A percentile compares a stretch with the other conserved stretches of the same genome.
phyloP scores from a whole-genome alignment of 2,113 vertebrate genomes.

The Panthera leo region DNA sequence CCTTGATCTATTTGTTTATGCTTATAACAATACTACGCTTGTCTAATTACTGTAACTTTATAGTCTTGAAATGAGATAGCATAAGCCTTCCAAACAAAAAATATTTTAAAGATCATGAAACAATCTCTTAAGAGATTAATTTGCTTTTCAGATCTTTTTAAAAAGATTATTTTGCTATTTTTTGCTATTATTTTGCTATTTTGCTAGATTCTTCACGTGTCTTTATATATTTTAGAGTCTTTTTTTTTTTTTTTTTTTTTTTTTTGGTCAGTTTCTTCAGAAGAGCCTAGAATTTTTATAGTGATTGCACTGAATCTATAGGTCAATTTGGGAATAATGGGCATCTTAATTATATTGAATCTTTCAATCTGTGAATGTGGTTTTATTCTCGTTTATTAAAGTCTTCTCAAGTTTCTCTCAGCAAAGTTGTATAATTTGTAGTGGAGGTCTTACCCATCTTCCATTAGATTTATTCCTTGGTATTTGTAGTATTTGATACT shows the following conservation, averaged over 20 bases:
- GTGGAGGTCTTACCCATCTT: not conserved
- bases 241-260: not conserved
- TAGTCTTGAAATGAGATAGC: not conserved
- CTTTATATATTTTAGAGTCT: conserved; percentile 7
- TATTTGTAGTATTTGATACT: conserved; percentile 26
- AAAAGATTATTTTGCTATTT: not conserved
- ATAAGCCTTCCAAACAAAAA: conserved; percentile 2
- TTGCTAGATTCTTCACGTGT: not conserved
- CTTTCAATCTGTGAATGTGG: not conserved
- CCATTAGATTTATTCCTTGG: conserved; percentile 9
- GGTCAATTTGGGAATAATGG: not conserved
- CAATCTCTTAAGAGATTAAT: conserved; percentile 3
- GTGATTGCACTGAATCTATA: not conserved
- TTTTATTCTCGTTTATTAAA: conserved; percentile 5
- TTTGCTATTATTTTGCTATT: not conserved
- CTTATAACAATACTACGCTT: not conserved
- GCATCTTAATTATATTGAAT: not conserved
- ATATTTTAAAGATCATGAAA: not conserved
- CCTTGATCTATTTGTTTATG: not conserved
- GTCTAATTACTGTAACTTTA: not conserved
- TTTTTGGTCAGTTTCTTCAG: not conserved
- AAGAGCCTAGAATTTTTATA: conserved; percentile 2
- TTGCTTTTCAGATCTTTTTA: not conserved
- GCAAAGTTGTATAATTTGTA: not conserved
- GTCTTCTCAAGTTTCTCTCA: not conserved